Evolutionary conservation across 2,797 vertebrate species (phyloP).

Genomic region (Eulemur rubriventer): DNA sequence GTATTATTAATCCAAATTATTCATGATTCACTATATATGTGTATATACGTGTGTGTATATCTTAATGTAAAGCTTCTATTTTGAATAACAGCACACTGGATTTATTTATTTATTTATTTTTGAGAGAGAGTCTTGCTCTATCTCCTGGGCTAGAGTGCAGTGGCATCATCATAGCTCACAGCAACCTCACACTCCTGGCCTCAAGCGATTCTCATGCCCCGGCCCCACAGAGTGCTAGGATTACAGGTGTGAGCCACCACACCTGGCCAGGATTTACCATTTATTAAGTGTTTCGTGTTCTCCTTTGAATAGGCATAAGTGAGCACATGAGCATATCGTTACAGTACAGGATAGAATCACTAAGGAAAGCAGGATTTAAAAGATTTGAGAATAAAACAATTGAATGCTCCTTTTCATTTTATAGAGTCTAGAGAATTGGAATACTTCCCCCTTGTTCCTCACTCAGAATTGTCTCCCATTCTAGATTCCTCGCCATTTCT

Average conservation of each 20-base stretch:
- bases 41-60: background rate
- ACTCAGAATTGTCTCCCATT: background rate
- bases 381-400: background rate
- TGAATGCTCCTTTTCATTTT: background rate
- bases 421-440: no score
- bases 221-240: background rate
- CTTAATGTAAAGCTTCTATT: background rate
- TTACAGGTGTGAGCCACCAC: background rate
- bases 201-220: no score
- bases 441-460: background rate
- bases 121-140: background rate
- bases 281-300: background rate
- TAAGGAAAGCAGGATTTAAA: background rate
- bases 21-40: background rate
- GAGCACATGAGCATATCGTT: background rate
- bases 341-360: background rate
- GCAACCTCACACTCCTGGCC: background rate
- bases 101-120: background rate
- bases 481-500: background rate
- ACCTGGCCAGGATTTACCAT: background rate
- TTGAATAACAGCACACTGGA: background rate
- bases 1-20: background rate
- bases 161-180: background rate
- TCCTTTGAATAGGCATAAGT: background rate
- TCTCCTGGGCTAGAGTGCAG: background rate